These are phyloP conservation scores for Triplophysa dalaica DNA, from an alignment of 2,113 vertebrate genomes.

Conservation along the genomic window DNA sequence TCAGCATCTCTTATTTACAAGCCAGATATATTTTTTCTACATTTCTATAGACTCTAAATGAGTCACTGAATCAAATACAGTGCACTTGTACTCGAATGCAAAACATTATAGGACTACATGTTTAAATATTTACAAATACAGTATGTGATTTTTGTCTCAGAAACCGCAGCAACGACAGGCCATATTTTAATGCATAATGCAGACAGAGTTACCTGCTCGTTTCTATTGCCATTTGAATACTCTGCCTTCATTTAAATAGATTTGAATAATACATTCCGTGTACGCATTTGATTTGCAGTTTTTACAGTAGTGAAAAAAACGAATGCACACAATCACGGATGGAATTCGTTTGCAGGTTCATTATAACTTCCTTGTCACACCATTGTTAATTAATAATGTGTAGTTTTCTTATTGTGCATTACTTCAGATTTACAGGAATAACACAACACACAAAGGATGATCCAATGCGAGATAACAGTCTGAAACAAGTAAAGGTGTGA, in stretches of 20 bases:
- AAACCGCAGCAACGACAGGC: conserved; percentile 9
- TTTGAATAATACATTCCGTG: conserved; percentile 54
- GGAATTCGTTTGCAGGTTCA: conserved; percentile 44
- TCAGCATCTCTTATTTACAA: too few species aligned
- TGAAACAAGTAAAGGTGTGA: conserved; percentile 10
- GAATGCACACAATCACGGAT: conserved; percentile 45
- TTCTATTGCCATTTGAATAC: conserved; percentile 47
- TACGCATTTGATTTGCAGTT: conserved; percentile 54
- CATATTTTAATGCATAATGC: conserved; percentile 38
- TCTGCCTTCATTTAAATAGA: conserved; percentile 53
- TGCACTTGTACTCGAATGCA: not conserved
- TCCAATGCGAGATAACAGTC: not conserved
- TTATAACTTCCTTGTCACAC: conserved; percentile 50
- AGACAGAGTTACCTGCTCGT: conserved; percentile 46
- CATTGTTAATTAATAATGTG: conserved; percentile 39
- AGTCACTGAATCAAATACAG: conserved; percentile 23
- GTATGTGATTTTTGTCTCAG: not conserved
- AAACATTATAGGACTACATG: conserved; percentile 21
- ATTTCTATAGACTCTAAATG: too few species aligned
- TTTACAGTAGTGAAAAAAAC: conserved; percentile 42
- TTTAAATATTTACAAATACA: not conserved
- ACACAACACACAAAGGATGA: not conserved
- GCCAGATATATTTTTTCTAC: too few species aligned
- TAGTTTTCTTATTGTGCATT: conserved; percentile 31
- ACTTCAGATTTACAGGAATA: not conserved